These are phyloP conservation scores for Lasioglossum pauxillum DNA, from an alignment of 2,888 invertebrate genomes.

Conservation along the genomic window DNA sequence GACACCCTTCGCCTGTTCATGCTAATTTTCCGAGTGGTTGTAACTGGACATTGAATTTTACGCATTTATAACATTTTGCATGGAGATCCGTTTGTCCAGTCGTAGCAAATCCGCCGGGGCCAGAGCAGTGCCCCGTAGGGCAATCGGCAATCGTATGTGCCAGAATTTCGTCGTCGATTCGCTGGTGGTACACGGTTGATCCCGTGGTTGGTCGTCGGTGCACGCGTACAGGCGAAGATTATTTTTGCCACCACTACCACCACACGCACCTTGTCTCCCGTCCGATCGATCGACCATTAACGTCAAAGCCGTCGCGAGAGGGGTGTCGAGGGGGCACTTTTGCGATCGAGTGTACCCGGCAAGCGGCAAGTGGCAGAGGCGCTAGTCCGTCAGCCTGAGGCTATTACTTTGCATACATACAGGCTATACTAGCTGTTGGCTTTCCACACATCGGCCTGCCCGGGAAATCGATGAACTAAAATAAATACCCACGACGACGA, in stretches of 20 bases:
- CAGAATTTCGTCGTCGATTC: not conserved
- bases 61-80: too few species aligned
- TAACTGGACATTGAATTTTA: too few species aligned
- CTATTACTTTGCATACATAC: constrained; percentile 73
- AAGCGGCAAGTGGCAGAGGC: constrained; percentile 66
- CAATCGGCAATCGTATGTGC: not conserved
- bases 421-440: constrained; percentile 21
- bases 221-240: constrained; percentile 59
- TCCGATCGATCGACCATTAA: constrained; percentile 73
- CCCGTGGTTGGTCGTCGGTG: constrained; percentile 11
- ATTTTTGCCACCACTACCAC: constrained; percentile 66
- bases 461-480: constrained; percentile 74
- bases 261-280: constrained; percentile 68
- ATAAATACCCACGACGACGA: constrained; percentile 70
- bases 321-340: constrained; percentile 64
- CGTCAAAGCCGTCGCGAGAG: constrained; percentile 68
- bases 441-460: constrained; percentile 41
- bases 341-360: constrained; percentile 68
- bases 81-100: too few species aligned
- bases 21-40: too few species aligned
- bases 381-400: constrained; percentile 73
- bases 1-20: too few species aligned
- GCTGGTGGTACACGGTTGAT: constrained; percentile 13
- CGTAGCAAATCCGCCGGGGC: not conserved
- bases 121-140: not conserved